Evolutionary conservation across 37 sponge, comb jelly and placozoan genomes (phyloP), one percentile per base, ranked within the genome.

Genomic region (Halichondria panicea): DNA sequence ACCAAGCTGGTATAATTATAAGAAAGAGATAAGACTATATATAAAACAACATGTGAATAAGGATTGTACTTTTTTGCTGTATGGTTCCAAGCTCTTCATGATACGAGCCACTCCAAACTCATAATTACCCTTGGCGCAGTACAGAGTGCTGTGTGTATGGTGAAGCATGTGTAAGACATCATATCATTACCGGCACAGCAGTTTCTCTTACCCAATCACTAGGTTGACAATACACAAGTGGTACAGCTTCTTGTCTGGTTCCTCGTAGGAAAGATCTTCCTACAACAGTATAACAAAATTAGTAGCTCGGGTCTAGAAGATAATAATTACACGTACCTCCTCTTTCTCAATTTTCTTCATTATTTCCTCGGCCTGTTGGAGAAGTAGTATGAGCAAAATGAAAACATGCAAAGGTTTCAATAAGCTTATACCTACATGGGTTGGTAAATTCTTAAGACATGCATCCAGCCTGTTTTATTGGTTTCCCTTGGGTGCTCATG

Each of bases 281-380:
- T 92, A 44, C 39, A 53, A 7, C 39, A 66, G 13, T 13, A 46
- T 71, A 36, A 66, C 50, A 39, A 34, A 63, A 52, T 55, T 40
- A 43, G 24, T 31, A 48, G 52, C 52, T 48, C 11, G 52, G 52
- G 52, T 48, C 15, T 11, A 11, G 13, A 48, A 48, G 52, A 28
- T 3, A 24, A 6, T 2, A 32, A 33, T 44, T 27, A 11, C 24
- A 59, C 55, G 9, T 46, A 88, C 93, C 87, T 98, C 99, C 43
- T 98, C 99, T 52, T 95, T 98, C 78, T 98, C 99, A 61, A 98
- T 95, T 75, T 95, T 95, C 74, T 92, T 87, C 99, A 98, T 98
- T 28, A 98, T 60, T 48, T 98, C 96, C 66, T 98, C 99, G 31
- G 99, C 99, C 91, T 94, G 44, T 61, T 65, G 58, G 61, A 36